Percentiles rank a stretch among this genome's conserved stretches.
Evolutionary conservation across 2,888 invertebrate species (phyloP).

Genomic region (Silvanus unidentatus): DNA sequence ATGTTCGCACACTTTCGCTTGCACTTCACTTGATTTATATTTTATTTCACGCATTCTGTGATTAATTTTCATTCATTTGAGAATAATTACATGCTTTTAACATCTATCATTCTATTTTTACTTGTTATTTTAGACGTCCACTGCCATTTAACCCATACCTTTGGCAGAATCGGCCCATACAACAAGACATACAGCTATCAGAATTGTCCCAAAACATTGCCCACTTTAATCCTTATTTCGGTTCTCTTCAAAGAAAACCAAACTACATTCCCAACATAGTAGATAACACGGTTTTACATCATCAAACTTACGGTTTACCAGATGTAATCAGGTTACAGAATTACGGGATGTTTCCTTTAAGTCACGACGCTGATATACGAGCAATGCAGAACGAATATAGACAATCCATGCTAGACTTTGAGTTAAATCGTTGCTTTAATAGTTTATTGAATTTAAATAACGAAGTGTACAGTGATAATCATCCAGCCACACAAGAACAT

Average conservation of each 20-base stretch:
- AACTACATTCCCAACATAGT: slow-evolving; percentile 17
- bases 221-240: slow-evolving; percentile 22
- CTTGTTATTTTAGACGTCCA: slow-evolving; percentile 35
- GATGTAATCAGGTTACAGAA: slow-evolving; percentile 32
- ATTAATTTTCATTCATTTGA: no score
- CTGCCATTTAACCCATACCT: slow-evolving; percentile 42
- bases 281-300: slow-evolving; percentile 15
- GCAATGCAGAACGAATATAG: slow-evolving; percentile 26
- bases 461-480: slow-evolving; percentile 14
- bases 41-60: no score
- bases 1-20: no score
- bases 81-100: no score
- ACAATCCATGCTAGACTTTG: slow-evolving; percentile 28
- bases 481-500: slow-evolving; percentile 9
- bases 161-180: slow-evolving; percentile 32
- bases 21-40: no score
- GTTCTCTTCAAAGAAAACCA: slow-evolving; percentile 21
- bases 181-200: slow-evolving; percentile 33
- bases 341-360: slow-evolving; percentile 26
- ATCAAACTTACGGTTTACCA: slow-evolving; percentile 24
- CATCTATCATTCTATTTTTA: no score
- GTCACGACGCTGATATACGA: slow-evolving; percentile 15
- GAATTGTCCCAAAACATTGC: slow-evolving; percentile 26
- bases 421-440: slow-evolving; percentile 34
- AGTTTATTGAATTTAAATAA: slow-evolving; percentile 31